Evolutionary conservation across 1,140 invertebrate species (phyloP), one percentile per base, ranked within the genome.

Genomic region (Rhyzopertha dominica): DNA sequence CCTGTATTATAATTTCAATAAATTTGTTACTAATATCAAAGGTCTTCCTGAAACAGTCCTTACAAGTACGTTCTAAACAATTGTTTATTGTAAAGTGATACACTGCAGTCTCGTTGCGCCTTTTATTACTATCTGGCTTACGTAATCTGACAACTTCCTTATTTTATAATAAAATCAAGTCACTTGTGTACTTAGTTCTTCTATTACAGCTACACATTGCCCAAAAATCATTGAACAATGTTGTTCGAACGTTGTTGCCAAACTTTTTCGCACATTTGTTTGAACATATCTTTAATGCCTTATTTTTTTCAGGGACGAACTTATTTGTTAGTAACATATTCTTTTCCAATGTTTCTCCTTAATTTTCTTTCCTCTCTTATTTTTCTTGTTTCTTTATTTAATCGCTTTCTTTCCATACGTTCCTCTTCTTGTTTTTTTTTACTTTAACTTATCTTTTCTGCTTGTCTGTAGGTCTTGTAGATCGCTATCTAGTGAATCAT

Each of bases 221-320:
- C 29, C 41, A 43, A 17, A 43, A 43, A 34, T 43, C 30, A 4
- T 13, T 14, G 18, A 43, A 43, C 4, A 34, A 4, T 32, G 9
- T 22, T 32, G 5, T 4, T 23, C 41, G 7, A 14, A 14, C 17
- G 5, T 43, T n/a, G 4, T 43, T 4, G 16, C 4, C 16, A 43
- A n/a, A 43, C 22, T 18, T 32, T 43, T 43, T 19, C 12, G 5
- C 18, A 17, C 29, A 43, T 43, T 43, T 43, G 12, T 43, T 43
- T 17, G 29, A 32, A 34, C 41, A 43, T 18, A 22, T 10, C 2
- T 22, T 17, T 20, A 43, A 34, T 9, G n/a, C 13, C 34, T 43
- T 43, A 12, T 19, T 23, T 25, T 26, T 34, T 9, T 19, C 41
- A 22, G 5, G 5, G 12, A 43, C 41, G 13, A 31, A n/a, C 8